These are phyloP conservation scores for Drosophila lacteicornis DNA, from an alignment of 1,140 invertebrate genomes.

Conservation along the genomic window DNA sequence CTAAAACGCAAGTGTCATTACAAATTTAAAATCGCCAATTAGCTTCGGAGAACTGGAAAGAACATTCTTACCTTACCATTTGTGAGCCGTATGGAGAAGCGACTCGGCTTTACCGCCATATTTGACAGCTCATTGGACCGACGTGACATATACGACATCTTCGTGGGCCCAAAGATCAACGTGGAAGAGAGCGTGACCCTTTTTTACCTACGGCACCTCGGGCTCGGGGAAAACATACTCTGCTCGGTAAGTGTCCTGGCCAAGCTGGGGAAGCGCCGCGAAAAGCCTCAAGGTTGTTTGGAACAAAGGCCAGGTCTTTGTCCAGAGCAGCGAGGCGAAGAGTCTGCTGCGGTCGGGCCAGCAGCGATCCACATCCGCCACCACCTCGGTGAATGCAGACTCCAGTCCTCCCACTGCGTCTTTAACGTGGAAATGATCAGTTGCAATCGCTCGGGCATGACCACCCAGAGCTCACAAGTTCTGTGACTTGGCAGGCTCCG, in stretches of 20 bases:
- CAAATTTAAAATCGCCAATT: background rate
- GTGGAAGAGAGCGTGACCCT: too few relatives aligned
- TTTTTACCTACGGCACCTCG: too few relatives aligned
- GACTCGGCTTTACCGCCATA: too few relatives aligned
- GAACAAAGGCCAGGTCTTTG: conserved; percentile 83
- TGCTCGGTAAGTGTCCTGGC: too few relatives aligned
- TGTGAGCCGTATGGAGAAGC: too few relatives aligned
- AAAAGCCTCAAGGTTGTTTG: too few relatives aligned
- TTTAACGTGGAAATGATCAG: conserved; percentile 93
- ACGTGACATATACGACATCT: background rate
- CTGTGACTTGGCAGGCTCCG: conserved; percentile 93
- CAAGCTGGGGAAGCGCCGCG: too few relatives aligned
- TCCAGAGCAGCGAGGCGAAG: conserved; percentile 90
- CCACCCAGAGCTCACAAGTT: conserved; percentile 86
- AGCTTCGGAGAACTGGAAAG: too few relatives aligned
- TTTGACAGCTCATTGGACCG: too few relatives aligned
- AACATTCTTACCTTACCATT: conserved; percentile 88
- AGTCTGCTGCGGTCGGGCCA: conserved; percentile 87
- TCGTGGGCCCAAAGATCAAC: too few relatives aligned
- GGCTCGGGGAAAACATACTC: too few relatives aligned
- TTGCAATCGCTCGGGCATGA: conserved; percentile 80
- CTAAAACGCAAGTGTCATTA: background rate
- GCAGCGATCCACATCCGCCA: conserved; percentile 91
- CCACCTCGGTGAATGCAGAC: conserved; percentile 91
- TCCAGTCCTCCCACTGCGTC: conserved; percentile 95